These are phyloP conservation scores for Ciconia nigra DNA, from an alignment of 2,797 vertebrate species.

Conservation along the genomic window DNA sequence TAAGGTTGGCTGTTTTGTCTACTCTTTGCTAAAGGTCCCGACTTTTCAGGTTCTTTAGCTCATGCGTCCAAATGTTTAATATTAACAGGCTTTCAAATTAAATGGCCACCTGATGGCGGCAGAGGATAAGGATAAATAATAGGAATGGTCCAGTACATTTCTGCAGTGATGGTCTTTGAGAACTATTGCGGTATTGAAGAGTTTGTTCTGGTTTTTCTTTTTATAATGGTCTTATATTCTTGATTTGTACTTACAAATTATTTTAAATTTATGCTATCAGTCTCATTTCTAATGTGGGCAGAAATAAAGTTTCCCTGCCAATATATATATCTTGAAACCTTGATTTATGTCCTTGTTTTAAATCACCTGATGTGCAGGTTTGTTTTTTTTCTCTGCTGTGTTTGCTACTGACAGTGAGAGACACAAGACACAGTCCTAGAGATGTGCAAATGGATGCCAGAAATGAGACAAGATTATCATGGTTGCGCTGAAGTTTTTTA, in stretches of 20 bases:
- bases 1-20: background rate
- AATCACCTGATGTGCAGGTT: background rate
- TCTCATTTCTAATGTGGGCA: background rate
- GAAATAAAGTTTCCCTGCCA: background rate
- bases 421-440: background rate
- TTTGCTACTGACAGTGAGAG: background rate
- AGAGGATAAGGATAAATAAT: conserved; percentile 14
- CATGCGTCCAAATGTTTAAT: rapidly evolving
- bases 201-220: background rate
- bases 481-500: background rate
- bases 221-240: background rate
- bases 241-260: background rate
- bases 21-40: background rate
- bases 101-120: background rate
- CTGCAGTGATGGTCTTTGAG: background rate
- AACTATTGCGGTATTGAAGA: background rate
- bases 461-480: background rate
- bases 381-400: background rate
- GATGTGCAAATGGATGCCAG: background rate
- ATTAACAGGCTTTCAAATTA: background rate
- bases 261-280: background rate
- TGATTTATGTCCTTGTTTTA: background rate
- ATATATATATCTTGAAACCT: background rate
- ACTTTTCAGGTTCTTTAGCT: background rate
- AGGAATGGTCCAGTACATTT: background rate